phyloP scores from a whole-genome alignment of 2,888 invertebrate species.

The Pyrrhosoma nymphula region DNA sequence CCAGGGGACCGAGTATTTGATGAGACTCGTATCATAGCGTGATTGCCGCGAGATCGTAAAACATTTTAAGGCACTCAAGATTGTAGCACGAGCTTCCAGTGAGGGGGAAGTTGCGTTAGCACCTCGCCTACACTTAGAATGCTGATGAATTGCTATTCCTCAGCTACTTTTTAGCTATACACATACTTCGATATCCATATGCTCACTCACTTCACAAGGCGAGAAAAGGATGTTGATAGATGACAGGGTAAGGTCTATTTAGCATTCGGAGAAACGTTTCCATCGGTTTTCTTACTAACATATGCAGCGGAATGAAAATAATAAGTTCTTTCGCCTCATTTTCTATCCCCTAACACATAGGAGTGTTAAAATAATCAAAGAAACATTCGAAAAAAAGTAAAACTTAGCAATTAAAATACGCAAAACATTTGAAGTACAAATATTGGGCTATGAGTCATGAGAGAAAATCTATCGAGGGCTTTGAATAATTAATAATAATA shows the following conservation, averaged over 20 bases:
- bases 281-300: neutral
- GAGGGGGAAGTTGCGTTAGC: slow-evolving; percentile 25
- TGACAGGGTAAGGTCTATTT: neutral
- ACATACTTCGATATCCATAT: neutral
- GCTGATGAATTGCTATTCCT: slow-evolving; percentile 13
- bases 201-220: neutral
- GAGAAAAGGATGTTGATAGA: neutral
- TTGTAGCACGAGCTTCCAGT: slow-evolving; percentile 8
- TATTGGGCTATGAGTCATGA: too few species aligned
- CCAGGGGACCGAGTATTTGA: neutral
- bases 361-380: too few species aligned
- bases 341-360: too few species aligned
- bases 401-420: too few species aligned
- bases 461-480: too few species aligned
- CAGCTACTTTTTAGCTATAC: neutral
- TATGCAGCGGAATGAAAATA: too few species aligned
- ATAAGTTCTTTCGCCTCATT: too few species aligned
- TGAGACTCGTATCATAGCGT: slow-evolving; percentile 2
- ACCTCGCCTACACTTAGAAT: neutral
- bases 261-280: neutral
- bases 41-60: slow-evolving; percentile 54
- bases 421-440: too few species aligned
- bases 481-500: too few species aligned
- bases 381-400: too few species aligned
- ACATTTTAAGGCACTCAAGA: neutral